A percentile compares a stretch with the other conserved stretches of the same genome.
phyloP scores from a whole-genome alignment of 2,113 vertebrate genomes.

The Benitochromis conjunctus region DNA sequence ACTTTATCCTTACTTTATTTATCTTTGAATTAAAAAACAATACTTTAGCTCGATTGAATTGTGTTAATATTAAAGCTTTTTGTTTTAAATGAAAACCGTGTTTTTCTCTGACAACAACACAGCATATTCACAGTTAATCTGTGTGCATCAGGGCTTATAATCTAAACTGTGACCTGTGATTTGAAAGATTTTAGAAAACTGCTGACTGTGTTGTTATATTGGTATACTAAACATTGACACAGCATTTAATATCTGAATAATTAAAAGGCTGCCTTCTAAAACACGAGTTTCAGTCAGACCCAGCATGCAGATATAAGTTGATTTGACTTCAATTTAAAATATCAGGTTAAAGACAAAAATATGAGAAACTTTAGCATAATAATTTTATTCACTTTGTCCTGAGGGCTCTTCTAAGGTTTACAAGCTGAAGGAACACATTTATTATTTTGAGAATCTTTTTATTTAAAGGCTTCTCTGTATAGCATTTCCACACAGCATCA shows the following conservation, averaged over 20 bases:
- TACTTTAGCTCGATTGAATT: not conserved
- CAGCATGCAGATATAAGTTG: not conserved
- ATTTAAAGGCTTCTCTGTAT: fast-evolving
- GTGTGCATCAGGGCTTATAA: not conserved
- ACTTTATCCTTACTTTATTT: not conserved
- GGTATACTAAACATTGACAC: not conserved
- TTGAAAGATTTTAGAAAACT: not conserved
- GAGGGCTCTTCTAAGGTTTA: not conserved
- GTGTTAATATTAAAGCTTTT: not conserved
- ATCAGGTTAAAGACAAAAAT: not conserved
- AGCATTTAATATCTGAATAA: not conserved
- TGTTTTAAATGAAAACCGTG: not conserved
- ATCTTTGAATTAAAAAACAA: not conserved
- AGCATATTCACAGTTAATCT: not conserved
- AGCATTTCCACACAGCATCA: not conserved
- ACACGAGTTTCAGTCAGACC: fast-evolving
- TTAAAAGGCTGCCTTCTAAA: not conserved
- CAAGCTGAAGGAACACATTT: not conserved
- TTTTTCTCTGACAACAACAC: fast-evolving
- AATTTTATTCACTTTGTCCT: fast-evolving
- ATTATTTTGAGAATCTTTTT: fast-evolving
- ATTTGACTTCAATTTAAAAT: not conserved
- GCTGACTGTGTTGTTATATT: not conserved
- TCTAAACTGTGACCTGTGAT: not conserved
- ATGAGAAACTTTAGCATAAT: not conserved